These are phyloP conservation scores for Mesoclemmys tuberculata DNA, from an alignment of 2,113 vertebrate genomes.

Conservation along the genomic window DNA sequence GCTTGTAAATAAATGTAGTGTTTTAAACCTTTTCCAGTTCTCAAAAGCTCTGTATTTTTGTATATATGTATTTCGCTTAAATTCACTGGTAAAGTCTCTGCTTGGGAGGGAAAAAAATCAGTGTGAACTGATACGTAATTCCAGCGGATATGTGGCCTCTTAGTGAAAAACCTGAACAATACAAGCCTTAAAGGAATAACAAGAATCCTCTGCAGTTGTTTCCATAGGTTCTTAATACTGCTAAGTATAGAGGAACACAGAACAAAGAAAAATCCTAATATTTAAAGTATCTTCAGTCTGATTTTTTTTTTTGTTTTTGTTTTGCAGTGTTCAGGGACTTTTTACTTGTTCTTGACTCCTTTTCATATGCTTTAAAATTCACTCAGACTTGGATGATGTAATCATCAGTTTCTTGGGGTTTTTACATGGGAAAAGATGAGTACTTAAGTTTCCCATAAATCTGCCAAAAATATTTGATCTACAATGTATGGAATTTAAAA, in stretches of 20 bases:
- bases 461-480: constrained; percentile 36
- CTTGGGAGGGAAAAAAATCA: not conserved
- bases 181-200: not conserved
- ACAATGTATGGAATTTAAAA: not conserved
- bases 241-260: not conserved
- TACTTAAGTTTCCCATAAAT: constrained; percentile 33
- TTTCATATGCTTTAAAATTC: constrained; percentile 38
- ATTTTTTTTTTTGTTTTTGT: not conserved
- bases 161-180: not conserved
- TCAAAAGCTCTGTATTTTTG: constrained; percentile 71
- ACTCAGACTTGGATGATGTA: not conserved
- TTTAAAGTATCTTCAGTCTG: not conserved
- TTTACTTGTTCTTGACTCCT: constrained; percentile 32
- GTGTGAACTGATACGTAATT: not conserved
- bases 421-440: not conserved
- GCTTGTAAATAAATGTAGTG: constrained; percentile 68
- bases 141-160: not conserved
- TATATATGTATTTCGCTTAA: constrained; percentile 57
- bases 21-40: constrained; percentile 63
- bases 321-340: constrained; percentile 40
- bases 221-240: not conserved
- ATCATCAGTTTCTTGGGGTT: constrained; percentile 34
- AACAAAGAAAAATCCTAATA: not conserved
- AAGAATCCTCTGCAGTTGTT: not conserved
- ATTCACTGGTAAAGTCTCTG: constrained; percentile 1